These are phyloP conservation scores for Chrysocyon brachyurus DNA, from an alignment of 2,797 vertebrate genomes.

Conservation along the genomic window DNA sequence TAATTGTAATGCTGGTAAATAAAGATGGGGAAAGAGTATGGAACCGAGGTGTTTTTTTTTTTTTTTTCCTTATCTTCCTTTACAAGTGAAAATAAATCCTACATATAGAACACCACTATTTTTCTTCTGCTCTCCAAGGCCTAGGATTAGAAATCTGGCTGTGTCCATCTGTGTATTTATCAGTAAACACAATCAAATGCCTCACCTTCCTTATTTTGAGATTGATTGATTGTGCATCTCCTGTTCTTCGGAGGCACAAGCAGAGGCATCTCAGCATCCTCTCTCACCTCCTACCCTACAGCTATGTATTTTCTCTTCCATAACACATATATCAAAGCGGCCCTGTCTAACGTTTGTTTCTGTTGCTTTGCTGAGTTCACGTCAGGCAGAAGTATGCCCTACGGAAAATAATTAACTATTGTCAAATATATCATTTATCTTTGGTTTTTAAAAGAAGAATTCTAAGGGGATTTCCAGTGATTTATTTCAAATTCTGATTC, in stretches of 20 bases:
- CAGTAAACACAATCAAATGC: background rate
- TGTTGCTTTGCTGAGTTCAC: constrained; percentile 73
- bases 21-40: background rate
- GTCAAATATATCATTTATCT: constrained; percentile 68
- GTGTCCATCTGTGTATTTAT: background rate
- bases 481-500: constrained; percentile 66
- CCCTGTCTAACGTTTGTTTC: constrained; percentile 66
- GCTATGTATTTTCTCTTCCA: constrained; percentile 13
- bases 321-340: constrained; percentile 68
- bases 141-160: constrained; percentile 29
- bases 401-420: constrained; percentile 74
- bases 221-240: background rate
- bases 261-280: background rate
- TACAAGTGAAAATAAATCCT: constrained; percentile 58
- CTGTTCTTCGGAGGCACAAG: background rate
- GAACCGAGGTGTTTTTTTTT: background rate
- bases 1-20: background rate
- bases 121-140: constrained; percentile 4
- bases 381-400: constrained; percentile 49
- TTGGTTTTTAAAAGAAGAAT: constrained; percentile 61
- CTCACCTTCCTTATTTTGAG: constrained; percentile 36
- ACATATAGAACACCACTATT: background rate
- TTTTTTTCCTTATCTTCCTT: constrained; percentile 21
- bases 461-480: constrained; percentile 65
- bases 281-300: constrained; percentile 22